These are phyloP conservation scores for Rhegmatorhina hoffmannsi DNA, from an alignment of 2,113 vertebrate genomes.

Conservation along the genomic window DNA sequence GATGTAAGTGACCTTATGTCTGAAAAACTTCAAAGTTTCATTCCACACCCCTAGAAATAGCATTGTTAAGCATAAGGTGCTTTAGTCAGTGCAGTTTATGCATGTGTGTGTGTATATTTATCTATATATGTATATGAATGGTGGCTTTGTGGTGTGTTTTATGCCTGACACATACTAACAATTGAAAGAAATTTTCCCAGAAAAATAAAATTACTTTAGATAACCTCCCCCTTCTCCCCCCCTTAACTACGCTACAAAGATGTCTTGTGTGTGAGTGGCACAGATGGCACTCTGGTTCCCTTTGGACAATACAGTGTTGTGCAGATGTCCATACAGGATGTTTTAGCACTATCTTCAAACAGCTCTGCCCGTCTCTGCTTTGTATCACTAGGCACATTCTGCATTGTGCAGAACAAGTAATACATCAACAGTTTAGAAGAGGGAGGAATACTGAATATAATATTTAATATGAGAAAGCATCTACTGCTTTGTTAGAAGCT, in stretches of 20 bases:
- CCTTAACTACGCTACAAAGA: neutral
- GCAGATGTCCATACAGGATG: neutral
- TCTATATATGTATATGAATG: neutral
- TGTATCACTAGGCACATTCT: neutral
- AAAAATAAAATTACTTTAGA: neutral
- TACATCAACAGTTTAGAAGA: neutral
- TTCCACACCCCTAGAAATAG: neutral
- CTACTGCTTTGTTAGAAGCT: neutral
- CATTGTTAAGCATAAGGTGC: neutral
- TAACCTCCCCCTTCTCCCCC: neutral
- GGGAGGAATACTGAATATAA: neutral
- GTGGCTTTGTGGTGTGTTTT: neutral
- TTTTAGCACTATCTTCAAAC: neutral
- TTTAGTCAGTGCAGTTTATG: neutral
- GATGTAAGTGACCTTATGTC: neutral
- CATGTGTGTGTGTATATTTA: neutral
- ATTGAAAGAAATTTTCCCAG: neutral
- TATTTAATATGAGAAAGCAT: neutral
- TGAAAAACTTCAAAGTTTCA: neutral
- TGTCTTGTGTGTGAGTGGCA: neutral
- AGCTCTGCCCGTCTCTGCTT: neutral
- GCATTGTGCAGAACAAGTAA: neutral
- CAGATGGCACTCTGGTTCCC: neutral
- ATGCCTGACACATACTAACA: neutral
- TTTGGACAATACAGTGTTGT: conserved; percentile 4